Conservation (phyloP, 1,140 invertebrate species). For the Harpegnathos saltator region DNA sequence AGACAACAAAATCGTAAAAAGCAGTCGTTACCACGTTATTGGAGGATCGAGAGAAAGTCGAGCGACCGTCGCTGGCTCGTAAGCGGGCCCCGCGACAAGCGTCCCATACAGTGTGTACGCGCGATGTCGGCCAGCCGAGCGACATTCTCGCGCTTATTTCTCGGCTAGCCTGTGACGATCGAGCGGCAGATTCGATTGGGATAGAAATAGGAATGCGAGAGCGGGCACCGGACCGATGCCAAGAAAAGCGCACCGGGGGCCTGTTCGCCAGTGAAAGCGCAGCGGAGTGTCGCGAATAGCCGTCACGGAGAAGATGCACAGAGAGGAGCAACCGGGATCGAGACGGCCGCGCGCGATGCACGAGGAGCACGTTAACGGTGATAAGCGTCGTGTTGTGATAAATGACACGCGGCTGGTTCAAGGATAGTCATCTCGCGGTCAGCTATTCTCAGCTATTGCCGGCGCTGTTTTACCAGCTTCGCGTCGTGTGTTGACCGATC, state of each 20-base stretch:
- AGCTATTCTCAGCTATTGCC: background rate
- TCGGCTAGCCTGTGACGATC: background rate
- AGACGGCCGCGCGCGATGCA: background rate
- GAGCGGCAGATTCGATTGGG: background rate
- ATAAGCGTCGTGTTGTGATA: background rate
- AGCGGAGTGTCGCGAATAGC: background rate
- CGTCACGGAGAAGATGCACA: background rate
- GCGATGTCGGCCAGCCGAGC: background rate
- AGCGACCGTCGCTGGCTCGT: background rate
- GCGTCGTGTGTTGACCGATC: too few relatives aligned
- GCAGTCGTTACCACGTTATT: background rate
- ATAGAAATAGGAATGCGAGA: conserved; percentile 12
- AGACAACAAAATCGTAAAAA: conserved; percentile 1
- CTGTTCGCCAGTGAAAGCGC: background rate
- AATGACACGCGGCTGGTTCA: background rate
- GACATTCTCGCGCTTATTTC: conserved; percentile 17
- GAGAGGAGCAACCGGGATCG: background rate
- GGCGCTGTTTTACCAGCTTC: background rate
- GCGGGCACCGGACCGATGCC: background rate
- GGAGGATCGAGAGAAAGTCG: background rate
- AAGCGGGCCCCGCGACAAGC: background rate
- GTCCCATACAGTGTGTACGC: background rate
- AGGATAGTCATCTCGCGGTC: conserved; percentile 17
- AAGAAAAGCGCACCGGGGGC: background rate
- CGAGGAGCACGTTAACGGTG: conserved; percentile 10